phyloP scores from a whole-genome alignment of 2,113 vertebrate species.

The Rhinogobius similis region DNA sequence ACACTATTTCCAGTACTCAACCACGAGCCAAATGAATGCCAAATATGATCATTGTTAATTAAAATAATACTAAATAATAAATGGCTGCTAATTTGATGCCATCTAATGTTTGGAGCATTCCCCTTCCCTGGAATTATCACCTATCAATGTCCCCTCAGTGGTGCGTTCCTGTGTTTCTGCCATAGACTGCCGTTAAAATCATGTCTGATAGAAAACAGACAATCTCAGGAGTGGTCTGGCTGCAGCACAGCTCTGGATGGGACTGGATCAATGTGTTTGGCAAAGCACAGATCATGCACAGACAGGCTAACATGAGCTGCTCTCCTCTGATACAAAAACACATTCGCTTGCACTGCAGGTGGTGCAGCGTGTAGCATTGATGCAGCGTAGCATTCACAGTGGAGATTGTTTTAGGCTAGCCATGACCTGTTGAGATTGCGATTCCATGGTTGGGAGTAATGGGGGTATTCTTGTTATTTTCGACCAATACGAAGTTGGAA shows the following conservation, averaged over 20 bases:
- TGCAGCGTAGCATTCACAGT: neutral
- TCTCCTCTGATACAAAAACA: neutral
- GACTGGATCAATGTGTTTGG: neutral
- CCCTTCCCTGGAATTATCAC: neutral
- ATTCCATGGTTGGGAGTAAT: neutral
- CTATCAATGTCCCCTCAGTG: neutral
- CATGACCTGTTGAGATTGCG: neutral
- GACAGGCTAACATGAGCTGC: neutral
- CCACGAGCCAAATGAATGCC: too few relatives aligned
- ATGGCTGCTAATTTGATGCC: neutral
- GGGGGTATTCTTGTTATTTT: neutral
- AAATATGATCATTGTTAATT: neutral
- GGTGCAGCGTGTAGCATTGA: neutral
- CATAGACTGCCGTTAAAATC: too few relatives aligned
- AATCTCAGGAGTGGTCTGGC: neutral
- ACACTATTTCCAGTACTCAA: too few relatives aligned
- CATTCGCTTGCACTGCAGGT: neutral
- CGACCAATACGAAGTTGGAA: neutral
- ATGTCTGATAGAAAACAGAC: neutral
- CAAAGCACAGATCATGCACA: neutral
- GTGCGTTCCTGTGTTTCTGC: neutral
- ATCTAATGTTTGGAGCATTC: neutral
- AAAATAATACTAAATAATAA: neutral
- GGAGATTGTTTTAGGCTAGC: neutral
- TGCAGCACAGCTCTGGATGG: neutral